Base-by-base conservation (phyloP, 2,797 vertebrate genomes). In the Mus minutoides region DNA sequence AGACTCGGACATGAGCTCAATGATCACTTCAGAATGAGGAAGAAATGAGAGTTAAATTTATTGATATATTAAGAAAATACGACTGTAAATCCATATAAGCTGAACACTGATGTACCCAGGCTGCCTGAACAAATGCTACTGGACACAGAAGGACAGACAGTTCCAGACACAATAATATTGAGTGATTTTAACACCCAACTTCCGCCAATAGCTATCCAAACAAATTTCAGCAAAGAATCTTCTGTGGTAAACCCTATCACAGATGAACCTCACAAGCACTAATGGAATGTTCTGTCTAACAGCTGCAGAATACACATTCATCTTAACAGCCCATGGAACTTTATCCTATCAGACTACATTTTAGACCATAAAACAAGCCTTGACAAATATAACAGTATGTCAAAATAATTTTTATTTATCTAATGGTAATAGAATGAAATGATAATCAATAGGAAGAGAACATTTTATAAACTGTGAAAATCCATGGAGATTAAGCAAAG, bases 21-120 rank as follows among this genome's bases (percentile, higher is more conserved):
- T 82, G 22, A 46, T 71, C 29, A 69, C 43, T 96, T 95, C 19
- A 92, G 16, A 78, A 58, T 77, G 17, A 95, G 11, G 49, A 91
- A 73, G 31, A 90, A 16, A 52, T 29, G 79, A 80, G 40, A 90
- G 2, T 83, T 49, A 87, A 96, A 34, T 29, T 67, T 91, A 21
- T 87, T 7, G 40, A 17, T 58, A 52, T 40, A 58, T 9, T 31
- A 58, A 88, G 26, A 58, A 88, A 29, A 60, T 60, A n/a, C 6
- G 46, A 60, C 29, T 88, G 12, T 46, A 60, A 60, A 46, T 60
- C 56, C 26, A 60, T 60, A 88, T 46, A 0, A 1, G 21, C 52
- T 14, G 5, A 88, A 43, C 16, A 31, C 26, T 58, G 24, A 88
- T 88, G 3, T 75, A 58, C 2, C 52, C 86, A 75, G n/a, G 34